Evolutionary conservation across 2,113 vertebrate genomes (phyloP).

Genomic region (Forbesichthys papilliferus): DNA sequence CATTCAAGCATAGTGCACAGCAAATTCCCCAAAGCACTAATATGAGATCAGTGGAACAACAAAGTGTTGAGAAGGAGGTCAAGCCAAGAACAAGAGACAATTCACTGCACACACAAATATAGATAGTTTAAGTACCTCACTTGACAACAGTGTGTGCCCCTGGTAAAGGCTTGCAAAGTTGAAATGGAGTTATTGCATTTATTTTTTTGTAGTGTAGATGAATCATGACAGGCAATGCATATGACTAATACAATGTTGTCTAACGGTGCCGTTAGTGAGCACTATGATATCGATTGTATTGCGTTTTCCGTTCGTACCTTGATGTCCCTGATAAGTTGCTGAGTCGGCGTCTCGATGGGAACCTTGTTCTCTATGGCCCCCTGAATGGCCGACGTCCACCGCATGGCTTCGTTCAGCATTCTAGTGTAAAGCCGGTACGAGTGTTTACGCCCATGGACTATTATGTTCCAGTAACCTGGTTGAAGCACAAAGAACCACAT

Average conservation of each 20-base stretch:
- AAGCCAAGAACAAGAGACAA: conserved; percentile 7
- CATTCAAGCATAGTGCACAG: background rate
- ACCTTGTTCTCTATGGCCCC: conserved; percentile 90
- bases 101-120: conserved; percentile 58
- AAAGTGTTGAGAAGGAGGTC: background rate
- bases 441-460: conserved; percentile 88
- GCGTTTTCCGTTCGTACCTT: conserved; percentile 75
- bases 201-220: background rate
- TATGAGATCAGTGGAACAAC: background rate
- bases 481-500: background rate
- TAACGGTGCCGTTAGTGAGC: background rate
- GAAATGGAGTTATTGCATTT: conserved; percentile 38
- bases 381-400: conserved; percentile 89
- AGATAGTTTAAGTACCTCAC: conserved; percentile 69
- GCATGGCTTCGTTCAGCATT: conserved; percentile 88
- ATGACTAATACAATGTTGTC: background rate
- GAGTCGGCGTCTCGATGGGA: conserved; percentile 92
- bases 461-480: conserved; percentile 89
- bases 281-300: background rate
- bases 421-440: conserved; percentile 90
- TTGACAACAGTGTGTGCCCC: conserved; percentile 65
- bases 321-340: conserved; percentile 92
- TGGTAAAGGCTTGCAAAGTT: conserved; percentile 66
- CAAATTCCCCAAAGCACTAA: conserved; percentile 4
- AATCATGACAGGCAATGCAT: background rate